Percentiles rank a stretch among this genome's conserved stretches.
Conservation (phyloP, 2,888 invertebrate genomes). For the Aleiodes alternator region DNA sequence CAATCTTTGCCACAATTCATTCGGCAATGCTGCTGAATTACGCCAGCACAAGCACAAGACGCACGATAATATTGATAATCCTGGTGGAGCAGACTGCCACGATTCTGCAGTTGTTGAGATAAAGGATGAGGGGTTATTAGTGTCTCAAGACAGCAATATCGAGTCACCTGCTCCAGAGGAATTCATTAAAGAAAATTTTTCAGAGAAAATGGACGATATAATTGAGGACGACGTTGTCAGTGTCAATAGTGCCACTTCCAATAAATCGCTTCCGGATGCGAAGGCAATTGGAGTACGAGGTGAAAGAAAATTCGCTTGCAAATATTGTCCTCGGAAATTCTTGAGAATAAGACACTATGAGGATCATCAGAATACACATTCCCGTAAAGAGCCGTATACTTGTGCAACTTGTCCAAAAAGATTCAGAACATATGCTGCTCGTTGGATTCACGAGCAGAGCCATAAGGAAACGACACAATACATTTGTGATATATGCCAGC, state of each 20-base stretch:
- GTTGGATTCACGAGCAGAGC: too few relatives aligned
- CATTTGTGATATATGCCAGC: too few relatives aligned
- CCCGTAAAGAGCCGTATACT: not conserved
- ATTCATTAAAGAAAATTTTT: too few relatives aligned
- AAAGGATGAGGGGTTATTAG: slow-evolving; percentile 9
- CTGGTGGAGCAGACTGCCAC: too few relatives aligned
- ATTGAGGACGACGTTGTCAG: too few relatives aligned
- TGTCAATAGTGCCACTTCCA: too few relatives aligned
- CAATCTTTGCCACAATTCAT: slow-evolving; percentile 16
- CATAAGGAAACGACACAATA: too few relatives aligned
- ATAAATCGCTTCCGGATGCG: too few relatives aligned
- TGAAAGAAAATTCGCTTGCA: too few relatives aligned
- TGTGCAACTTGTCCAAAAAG: slow-evolving; percentile 12
- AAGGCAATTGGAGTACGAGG: too few relatives aligned
- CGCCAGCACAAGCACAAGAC: slow-evolving; percentile 17
- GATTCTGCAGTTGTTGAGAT: slow-evolving; percentile 9
- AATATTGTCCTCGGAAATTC: not conserved
- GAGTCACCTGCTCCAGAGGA: not conserved
- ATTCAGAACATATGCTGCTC: not conserved
- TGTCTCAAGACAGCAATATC: not conserved
- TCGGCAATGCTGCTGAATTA: not conserved
- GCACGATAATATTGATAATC: not conserved
- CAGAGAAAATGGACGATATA: too few relatives aligned
- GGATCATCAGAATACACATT: slow-evolving; percentile 12
- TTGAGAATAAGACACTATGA: not conserved